These are phyloP conservation scores for Erannis defoliaria DNA, from an alignment of 2,888 invertebrate genomes.

Conservation along the genomic window DNA sequence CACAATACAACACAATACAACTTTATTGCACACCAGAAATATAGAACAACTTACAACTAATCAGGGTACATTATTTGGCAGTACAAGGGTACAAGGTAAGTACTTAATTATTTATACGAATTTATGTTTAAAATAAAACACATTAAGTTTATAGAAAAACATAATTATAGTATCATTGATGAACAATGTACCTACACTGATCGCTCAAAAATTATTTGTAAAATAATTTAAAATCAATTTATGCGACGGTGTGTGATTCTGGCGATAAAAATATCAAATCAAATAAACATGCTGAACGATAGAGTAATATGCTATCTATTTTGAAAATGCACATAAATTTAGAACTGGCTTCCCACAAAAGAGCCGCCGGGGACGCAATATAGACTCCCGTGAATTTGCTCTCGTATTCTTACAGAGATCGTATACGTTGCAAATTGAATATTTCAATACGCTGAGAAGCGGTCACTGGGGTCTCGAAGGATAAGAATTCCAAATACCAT, in stretches of 20 bases:
- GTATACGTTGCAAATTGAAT: slow-evolving; percentile 26
- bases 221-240: no score
- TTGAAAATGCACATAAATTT: slow-evolving; percentile 37
- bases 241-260: background rate
- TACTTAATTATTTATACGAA: no score
- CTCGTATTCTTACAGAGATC: slow-evolving; percentile 11
- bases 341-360: slow-evolving; percentile 24
- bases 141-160: no score
- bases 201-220: no score
- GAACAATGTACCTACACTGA: no score
- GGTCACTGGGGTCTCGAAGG: slow-evolving; percentile 12
- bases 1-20: no score
- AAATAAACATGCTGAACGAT: slow-evolving; percentile 5
- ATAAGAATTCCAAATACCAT: background rate
- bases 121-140: no score
- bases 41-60: no score
- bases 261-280: background rate
- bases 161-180: no score
- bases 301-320: slow-evolving; percentile 29
- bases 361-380: slow-evolving; percentile 32
- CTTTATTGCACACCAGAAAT: no score
- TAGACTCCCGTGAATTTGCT: slow-evolving; percentile 26
- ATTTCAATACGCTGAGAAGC: slow-evolving; percentile 9
- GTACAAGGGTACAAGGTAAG: no score
- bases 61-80: no score